Conservation (phyloP, 2,797 vertebrate species). For the Vipera latastei region DNA sequence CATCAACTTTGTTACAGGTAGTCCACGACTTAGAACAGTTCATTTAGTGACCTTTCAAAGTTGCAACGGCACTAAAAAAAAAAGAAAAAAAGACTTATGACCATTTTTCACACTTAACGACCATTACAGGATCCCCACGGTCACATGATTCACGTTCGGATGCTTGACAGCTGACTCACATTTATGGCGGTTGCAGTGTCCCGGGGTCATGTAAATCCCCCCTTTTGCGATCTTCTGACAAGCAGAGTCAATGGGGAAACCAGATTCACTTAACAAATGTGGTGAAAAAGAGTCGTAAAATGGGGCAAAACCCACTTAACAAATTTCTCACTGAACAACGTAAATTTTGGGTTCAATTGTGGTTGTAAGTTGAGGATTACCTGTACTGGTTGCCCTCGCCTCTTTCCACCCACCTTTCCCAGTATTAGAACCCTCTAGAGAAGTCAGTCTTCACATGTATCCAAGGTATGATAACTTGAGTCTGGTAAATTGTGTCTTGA, state of each 20-base stretch:
- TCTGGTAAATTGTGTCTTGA: not conserved
- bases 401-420: not conserved
- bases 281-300: not conserved
- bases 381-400: not conserved
- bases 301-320: not conserved
- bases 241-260: not conserved
- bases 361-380: not conserved
- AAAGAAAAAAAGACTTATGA: not conserved
- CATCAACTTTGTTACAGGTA: not conserved
- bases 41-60: not conserved
- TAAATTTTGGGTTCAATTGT: not conserved
- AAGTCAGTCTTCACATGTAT: not conserved
- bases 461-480: not conserved
- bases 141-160: not conserved
- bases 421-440: not conserved
- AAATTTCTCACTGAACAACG: not conserved
- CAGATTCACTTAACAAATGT: not conserved
- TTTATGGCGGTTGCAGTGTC: not conserved
- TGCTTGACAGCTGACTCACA: not conserved
- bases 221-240: not conserved
- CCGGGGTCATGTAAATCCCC: rapidly evolving
- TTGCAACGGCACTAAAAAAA: not conserved
- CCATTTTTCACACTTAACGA: not conserved
- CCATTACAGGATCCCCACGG: not conserved
- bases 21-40: not conserved